Percentiles rank a stretch among this genome's conserved stretches.
phyloP scores from a whole-genome alignment of 2,888 invertebrate genomes.

The Gonocerus acuteangulatus region DNA sequence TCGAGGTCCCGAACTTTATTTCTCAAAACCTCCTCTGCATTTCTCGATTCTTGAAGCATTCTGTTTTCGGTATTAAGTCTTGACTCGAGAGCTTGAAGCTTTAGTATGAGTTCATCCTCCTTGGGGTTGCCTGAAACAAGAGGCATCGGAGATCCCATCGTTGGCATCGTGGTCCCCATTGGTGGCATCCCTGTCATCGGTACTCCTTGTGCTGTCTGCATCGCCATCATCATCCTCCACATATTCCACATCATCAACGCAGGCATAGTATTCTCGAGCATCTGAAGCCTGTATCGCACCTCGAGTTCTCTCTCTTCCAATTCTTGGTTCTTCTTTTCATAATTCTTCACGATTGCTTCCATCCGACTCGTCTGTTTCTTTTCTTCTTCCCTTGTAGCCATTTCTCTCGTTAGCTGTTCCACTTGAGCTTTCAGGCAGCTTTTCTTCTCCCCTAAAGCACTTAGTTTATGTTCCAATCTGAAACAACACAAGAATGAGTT shows the following conservation, averaged over 20 bases:
- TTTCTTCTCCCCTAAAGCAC: conserved; percentile 41
- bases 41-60: conserved; percentile 31
- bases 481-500: conserved; percentile 30
- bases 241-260: conserved; percentile 55
- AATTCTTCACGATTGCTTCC: conserved; percentile 49
- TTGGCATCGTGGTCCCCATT: background rate
- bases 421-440: conserved; percentile 41
- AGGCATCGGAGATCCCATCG: background rate
- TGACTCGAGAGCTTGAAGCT: conserved; percentile 29
- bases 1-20: conserved; percentile 36
- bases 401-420: conserved; percentile 37
- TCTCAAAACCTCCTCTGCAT: conserved; percentile 35
- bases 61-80: conserved; percentile 31
- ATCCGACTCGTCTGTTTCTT: conserved; percentile 39
- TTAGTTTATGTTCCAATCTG: conserved; percentile 42
- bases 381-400: conserved; percentile 38
- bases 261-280: conserved; percentile 55
- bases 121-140: background rate
- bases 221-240: conserved; percentile 35
- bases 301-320: conserved; percentile 50
- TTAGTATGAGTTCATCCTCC: conserved; percentile 30
- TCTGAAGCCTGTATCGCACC: conserved; percentile 49
- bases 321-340: conserved; percentile 49
- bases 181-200: background rate
- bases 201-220: conserved; percentile 11